phyloP scores from a whole-genome alignment of 2,888 invertebrate genomes.

The Xestia sexstrigata region DNA sequence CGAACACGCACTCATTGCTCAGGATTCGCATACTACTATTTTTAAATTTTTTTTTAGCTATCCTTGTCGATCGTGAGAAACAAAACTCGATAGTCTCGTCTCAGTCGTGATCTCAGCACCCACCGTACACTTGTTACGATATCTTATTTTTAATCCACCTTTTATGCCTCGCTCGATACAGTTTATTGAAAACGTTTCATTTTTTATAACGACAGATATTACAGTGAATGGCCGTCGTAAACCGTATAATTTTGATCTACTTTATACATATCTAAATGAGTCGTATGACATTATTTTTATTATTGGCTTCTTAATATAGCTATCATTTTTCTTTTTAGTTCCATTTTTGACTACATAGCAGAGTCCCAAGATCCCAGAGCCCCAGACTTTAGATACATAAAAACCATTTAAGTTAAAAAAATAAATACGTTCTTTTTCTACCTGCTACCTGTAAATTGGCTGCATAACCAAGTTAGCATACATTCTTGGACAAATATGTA shows the following conservation, averaged over 20 bases:
- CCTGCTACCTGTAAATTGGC: background rate
- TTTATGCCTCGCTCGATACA: slow-evolving; percentile 71
- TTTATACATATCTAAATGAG: slow-evolving; percentile 63
- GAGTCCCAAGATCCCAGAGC: background rate
- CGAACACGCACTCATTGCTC: slow-evolving; percentile 74
- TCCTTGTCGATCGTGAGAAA: slow-evolving; percentile 85
- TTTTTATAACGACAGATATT: slow-evolving; percentile 72
- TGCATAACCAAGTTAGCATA: background rate
- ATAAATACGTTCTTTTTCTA: background rate
- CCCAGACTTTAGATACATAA: background rate
- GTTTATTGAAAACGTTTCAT: slow-evolving; percentile 71
- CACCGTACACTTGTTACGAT: slow-evolving; percentile 70
- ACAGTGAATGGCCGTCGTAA: slow-evolving; percentile 70
- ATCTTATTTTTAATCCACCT: slow-evolving; percentile 74
- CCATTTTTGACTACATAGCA: background rate
- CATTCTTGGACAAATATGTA: background rate
- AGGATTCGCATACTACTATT: slow-evolving; percentile 82
- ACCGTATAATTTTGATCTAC: slow-evolving; percentile 63
- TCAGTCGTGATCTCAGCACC: slow-evolving; percentile 51
- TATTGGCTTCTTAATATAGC: slow-evolving; percentile 33
- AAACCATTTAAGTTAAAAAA: background rate
- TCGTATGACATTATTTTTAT: slow-evolving; percentile 60
- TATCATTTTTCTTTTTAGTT: slow-evolving; percentile 29
- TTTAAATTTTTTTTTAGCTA: slow-evolving; percentile 76
- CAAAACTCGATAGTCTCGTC: slow-evolving; percentile 78